Conservation (phyloP, 2,113 vertebrate species). For the Microcebus ravelobensis region DNA sequence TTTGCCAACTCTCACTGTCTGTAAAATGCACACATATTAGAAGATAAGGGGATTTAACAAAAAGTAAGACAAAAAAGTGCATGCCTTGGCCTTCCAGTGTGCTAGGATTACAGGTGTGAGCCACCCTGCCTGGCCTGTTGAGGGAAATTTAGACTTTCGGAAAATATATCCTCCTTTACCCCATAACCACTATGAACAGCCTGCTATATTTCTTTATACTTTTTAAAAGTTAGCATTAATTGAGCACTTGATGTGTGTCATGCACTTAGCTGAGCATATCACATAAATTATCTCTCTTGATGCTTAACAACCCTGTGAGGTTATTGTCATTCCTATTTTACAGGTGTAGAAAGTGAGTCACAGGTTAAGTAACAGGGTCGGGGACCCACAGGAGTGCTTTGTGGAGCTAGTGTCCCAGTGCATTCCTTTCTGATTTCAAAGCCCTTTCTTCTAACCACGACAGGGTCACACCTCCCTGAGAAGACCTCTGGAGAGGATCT, state of each 20-base stretch:
- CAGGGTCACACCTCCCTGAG: background rate
- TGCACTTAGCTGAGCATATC: background rate
- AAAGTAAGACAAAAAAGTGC: too few species aligned
- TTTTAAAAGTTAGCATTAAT: background rate
- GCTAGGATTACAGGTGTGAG: background rate
- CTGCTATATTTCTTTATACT: background rate
- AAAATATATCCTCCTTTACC: background rate
- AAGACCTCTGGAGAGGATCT: background rate
- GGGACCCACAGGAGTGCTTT: background rate
- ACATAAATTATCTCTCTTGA: background rate
- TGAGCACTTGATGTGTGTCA: background rate
- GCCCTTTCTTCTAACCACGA: background rate
- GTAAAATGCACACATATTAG: too few species aligned
- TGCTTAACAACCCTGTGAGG: background rate
- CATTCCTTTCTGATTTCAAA: background rate
- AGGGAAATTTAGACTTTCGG: background rate
- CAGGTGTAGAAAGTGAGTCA: background rate
- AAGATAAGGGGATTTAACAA: too few species aligned
- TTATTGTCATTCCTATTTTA: background rate
- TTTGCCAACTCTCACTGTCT: background rate
- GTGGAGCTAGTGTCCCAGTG: background rate
- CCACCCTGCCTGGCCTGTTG: background rate
- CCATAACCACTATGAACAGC: too few species aligned
- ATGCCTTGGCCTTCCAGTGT: background rate
- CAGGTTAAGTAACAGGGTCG: background rate